Evolutionary conservation across 1,140 invertebrate species (phyloP), one percentile per base, ranked within the genome.

Genomic region (Tribolium castaneum): DNA sequence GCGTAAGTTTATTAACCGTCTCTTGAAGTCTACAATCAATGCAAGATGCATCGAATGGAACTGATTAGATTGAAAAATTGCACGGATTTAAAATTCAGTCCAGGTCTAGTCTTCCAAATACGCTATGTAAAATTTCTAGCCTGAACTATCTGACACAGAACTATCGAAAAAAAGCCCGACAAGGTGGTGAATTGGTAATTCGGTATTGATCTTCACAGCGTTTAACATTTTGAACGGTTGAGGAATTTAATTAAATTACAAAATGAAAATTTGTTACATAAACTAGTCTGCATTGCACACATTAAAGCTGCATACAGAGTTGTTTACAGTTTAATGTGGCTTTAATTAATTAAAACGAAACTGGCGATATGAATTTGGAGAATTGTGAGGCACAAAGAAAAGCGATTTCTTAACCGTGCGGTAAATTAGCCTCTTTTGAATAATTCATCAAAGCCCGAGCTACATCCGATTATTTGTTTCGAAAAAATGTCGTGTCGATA

Each of bases 401-500:
- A 66, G 9, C 30, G 34, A 66, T 66, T 66, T 66, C 59, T 66
- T 66, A 66, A 66, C 59, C 59, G 59, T 66, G 59, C 59, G 30
- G 59, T 66, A 66, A 35, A 66, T 66, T 66, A 66, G 34, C 59
- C 30, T 13, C 30, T 66, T 35, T 34, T 66, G 59, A 66, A 66
- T 66, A 6, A 66, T 66, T 66, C 59, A 66, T 66, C 59, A 35
- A 59, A 35, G 59, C 59, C n/a, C 30, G 59, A 66, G 59, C 59
- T 30, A 66, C 59, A 66, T 66, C 59, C 59, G 59, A 66, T 66
- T 66, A 66, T 66, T 66, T 66, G 59, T 66, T 66, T 66, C 59
- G 59, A 66, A 66, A 66, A 66, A 66, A 66, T 66, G 59, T 66
- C 59, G 59, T 35, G n/a, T 66, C 59, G 59, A 66, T 66, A 66